phyloP scores from a whole-genome alignment of 2,888 invertebrate genomes.

The Drosophila buzzatii region DNA sequence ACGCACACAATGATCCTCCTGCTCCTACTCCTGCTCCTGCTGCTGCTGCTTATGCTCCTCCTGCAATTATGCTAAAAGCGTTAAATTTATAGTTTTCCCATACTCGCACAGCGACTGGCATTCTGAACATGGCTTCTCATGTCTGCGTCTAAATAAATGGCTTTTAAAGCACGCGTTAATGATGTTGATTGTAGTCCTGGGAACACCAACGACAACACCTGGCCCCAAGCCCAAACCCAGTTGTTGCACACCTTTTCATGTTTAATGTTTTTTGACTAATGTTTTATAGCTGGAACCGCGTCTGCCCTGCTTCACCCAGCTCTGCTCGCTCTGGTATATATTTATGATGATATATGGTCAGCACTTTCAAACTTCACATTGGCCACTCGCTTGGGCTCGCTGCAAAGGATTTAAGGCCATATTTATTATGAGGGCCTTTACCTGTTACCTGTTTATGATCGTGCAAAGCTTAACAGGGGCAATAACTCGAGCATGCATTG shows the following conservation, averaged over 20 bases:
- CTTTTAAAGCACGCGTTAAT: constrained; percentile 78
- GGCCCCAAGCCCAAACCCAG: not conserved
- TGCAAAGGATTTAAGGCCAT: constrained; percentile 57
- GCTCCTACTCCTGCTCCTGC: constrained; percentile 27
- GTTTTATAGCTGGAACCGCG: constrained; percentile 49
- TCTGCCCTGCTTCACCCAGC: constrained; percentile 10
- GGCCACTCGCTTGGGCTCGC: constrained; percentile 33
- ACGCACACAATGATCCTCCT: constrained; percentile 61
- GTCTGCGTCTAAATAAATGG: constrained; percentile 73
- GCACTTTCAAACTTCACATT: constrained; percentile 35
- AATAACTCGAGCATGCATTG: not conserved
- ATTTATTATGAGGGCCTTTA: constrained; percentile 54
- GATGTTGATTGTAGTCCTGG: constrained; percentile 75
- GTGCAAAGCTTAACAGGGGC: not conserved
- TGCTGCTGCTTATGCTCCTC: constrained; percentile 65
- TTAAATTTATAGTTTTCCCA: constrained; percentile 74
- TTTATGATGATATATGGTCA: constrained; percentile 74
- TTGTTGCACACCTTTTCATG: constrained; percentile 46
- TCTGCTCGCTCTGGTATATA: constrained; percentile 47
- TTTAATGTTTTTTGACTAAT: constrained; percentile 68
- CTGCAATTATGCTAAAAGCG: constrained; percentile 78
- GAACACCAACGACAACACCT: constrained; percentile 22
- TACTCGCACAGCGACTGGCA: constrained; percentile 35
- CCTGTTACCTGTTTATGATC: constrained; percentile 38
- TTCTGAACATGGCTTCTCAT: constrained; percentile 65